Evolutionary conservation across 1,140 invertebrate genomes (phyloP).

Genomic region (Drosophila subobscura): DNA sequence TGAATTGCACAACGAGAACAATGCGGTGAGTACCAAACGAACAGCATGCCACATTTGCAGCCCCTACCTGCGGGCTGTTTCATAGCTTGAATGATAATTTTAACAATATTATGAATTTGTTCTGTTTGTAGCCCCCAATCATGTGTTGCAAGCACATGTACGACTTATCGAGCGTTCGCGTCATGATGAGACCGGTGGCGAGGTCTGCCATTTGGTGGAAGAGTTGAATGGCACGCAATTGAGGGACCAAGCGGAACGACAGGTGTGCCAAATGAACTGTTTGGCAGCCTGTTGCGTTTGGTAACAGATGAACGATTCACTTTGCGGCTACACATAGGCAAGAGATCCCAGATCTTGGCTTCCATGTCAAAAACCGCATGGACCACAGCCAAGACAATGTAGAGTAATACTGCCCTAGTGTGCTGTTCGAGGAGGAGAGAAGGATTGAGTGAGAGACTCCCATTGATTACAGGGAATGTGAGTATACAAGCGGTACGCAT

Average conservation of each 20-base stretch:
- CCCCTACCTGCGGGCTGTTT: constrained; percentile 26
- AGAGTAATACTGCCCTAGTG: constrained; percentile 98
- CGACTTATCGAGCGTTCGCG: constrained; percentile 97
- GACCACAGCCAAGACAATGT: constrained; percentile 89
- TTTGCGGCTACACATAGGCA: constrained; percentile 96
- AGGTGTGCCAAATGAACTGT: constrained; percentile 96
- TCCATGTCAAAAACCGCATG: constrained; percentile 89
- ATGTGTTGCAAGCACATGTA: constrained; percentile 99
- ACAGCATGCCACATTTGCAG: constrained; percentile 11
- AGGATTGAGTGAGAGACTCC: constrained; percentile 93
- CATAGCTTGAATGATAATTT: constrained; percentile 41
- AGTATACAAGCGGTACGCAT: constrained; percentile 50
- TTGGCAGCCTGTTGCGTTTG: constrained; percentile 93
- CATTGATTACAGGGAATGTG: constrained; percentile 90
- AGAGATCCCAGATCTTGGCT: constrained; percentile 98
- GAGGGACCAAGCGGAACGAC: constrained; percentile 97
- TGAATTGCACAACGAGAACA: constrained; percentile 99
- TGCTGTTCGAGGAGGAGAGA: constrained; percentile 98
- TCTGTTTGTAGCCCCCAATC: constrained; percentile 94
- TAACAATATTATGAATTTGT: constrained; percentile 22
- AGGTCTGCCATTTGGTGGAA: constrained; percentile 97
- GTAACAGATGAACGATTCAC: constrained; percentile 97
- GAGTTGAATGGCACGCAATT: constrained; percentile 96
- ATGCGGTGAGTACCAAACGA: constrained; percentile 92
- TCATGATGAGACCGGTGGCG: constrained; percentile 99